Base-by-base conservation (phyloP, 2,888 invertebrate species). In the Dusona sp. region DNA sequence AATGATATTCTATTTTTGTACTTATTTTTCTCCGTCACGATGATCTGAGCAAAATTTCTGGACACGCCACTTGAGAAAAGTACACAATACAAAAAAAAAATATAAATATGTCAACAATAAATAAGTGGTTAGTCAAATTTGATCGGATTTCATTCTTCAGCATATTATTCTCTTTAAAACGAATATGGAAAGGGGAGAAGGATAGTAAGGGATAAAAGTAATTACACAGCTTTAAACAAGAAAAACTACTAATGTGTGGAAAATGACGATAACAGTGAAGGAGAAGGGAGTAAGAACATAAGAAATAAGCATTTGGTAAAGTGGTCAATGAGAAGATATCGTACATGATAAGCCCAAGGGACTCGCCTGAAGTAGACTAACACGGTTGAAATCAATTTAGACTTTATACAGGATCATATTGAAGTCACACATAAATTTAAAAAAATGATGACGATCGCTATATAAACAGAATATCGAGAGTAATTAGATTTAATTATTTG, bases 311-410 rank as follows among this genome's bases (percentile, higher is more conserved):
- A 45, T 75, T 77, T 33, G 45, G 70, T 48, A 33, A 67, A 75
- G 75, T 82, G 75, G 64, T 80, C 51, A 65, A 51, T 80, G 64
- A 64, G 64, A 48, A 65, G 64, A 51, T 25, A 65, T 51, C 29
- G 36, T 25, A 80, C 72, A 77, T 64, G 80, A 73, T 36, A 65
- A 73, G 13, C 72, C 64, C 72, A 64, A 57, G 80, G 25, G 80
- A 73, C 42, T 64, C 36, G 16, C 22, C 6, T 13, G 2, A 61
- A 51, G n/a, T 65, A 33, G 25, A 19, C 65, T 13, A 36, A 33
- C 29, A 42, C 61, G 16, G 33, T 45, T 61, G 42, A 70, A 72
- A 61, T 75, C 2, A 65, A 65, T 65, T 77, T 22, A 2, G n/a
- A 13, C 22, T 77, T 64, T 45, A 22, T 54, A 11, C 13, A 61